phyloP scores from a whole-genome alignment of 2,888 invertebrate species.

The Ariolimax columbianus region DNA sequence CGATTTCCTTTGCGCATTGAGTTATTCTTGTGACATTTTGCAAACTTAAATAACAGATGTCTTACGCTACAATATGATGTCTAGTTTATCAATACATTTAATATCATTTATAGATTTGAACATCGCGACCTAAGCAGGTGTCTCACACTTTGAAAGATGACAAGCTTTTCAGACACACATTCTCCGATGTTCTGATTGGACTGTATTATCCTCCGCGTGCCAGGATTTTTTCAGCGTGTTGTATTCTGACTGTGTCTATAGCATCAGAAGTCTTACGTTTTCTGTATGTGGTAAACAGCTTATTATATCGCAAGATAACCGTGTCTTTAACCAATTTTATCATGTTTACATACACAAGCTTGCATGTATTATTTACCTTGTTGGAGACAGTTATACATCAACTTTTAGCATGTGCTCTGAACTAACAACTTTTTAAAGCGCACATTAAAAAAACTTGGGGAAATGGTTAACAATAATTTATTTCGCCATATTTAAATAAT shows the following conservation, averaged over 20 bases:
- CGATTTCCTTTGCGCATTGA: no score
- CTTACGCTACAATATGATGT: neutral
- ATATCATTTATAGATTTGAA: neutral
- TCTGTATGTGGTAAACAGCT: neutral
- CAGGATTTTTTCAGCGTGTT: neutral
- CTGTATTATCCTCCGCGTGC: neutral
- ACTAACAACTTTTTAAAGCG: no score
- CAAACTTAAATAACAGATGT: neutral
- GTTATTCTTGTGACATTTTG: no score
- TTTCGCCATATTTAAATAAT: no score
- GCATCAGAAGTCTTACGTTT: neutral
- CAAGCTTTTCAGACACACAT: neutral
- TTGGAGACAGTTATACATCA: no score
- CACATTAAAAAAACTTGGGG: no score
- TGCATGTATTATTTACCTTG: neutral
- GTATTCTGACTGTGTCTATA: neutral
- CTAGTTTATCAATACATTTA: neutral
- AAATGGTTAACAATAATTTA: no score
- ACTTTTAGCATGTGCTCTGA: no score
- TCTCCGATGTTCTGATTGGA: neutral
- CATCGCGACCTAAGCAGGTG: neutral
- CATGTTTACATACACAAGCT: neutral
- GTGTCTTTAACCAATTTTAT: neutral
- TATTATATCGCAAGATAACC: neutral
- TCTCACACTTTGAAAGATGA: neutral